phyloP scores from a whole-genome alignment of 1,140 invertebrate genomes.

The Stenopsyche tienmushanensis region DNA sequence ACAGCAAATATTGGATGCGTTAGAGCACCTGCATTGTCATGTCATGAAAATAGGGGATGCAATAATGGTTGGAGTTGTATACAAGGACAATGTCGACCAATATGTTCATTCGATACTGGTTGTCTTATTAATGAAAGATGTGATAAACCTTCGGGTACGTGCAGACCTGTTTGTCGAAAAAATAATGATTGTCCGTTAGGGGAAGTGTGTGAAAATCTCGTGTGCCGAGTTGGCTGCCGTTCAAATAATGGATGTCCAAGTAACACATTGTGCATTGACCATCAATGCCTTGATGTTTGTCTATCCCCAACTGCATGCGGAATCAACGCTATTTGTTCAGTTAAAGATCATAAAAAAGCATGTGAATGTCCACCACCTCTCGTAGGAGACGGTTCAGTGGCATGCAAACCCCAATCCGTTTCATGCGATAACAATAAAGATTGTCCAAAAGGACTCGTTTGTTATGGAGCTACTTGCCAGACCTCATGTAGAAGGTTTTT shows the following conservation, averaged over 20 bases:
- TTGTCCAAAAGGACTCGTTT: conserved; percentile 68
- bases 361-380: conserved; percentile 74
- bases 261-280: conserved; percentile 69
- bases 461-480: conserved; percentile 74
- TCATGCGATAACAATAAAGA: conserved; percentile 64
- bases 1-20: conserved; percentile 81
- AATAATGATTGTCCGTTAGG: conserved; percentile 80
- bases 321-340: conserved; percentile 73
- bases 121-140: conserved; percentile 84
- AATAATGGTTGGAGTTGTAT: conserved; percentile 67
- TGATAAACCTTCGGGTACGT: conserved; percentile 56
- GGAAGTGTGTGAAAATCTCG: conserved; percentile 80
- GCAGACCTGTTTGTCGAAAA: conserved; percentile 70
- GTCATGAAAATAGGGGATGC: conserved; percentile 74
- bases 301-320: conserved; percentile 76
- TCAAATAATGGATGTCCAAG: conserved; percentile 74
- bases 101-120: conserved; percentile 72
- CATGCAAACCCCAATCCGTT: conserved; percentile 68
- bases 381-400: conserved; percentile 70
- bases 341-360: conserved; percentile 67
- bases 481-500: conserved; percentile 68
- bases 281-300: conserved; percentile 76
- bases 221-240: conserved; percentile 77
- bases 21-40: conserved; percentile 68
- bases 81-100: conserved; percentile 68